Conservation (phyloP, 2,888 invertebrate species). For the Cremastinae sp. region DNA sequence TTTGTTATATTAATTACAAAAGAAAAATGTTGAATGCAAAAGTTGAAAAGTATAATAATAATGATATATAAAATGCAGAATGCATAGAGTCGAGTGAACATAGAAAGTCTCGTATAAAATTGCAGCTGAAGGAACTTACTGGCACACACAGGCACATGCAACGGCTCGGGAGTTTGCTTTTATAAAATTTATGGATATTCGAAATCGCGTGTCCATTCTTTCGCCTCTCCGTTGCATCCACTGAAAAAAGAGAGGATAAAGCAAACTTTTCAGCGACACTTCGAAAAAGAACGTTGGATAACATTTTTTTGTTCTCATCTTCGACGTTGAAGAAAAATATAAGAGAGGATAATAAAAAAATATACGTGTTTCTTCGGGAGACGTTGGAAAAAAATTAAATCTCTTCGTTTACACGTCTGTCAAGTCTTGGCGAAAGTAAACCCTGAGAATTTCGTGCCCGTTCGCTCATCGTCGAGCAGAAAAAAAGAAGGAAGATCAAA, state of each 20-base stretch:
- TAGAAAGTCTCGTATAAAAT: neutral
- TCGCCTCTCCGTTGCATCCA: neutral
- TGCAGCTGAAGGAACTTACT: neutral
- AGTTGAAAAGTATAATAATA: too few species aligned
- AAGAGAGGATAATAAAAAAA: neutral
- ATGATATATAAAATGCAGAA: too few species aligned
- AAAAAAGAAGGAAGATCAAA: conserved; percentile 24
- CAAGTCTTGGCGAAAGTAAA: too few species aligned
- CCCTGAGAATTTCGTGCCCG: neutral
- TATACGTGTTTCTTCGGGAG: neutral
- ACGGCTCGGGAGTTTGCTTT: conserved; percentile 16
- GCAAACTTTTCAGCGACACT: neutral
- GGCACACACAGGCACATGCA: neutral
- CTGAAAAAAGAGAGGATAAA: neutral
- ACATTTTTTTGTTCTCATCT: conserved; percentile 27
- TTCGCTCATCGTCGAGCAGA: neutral
- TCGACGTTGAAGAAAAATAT: neutral
- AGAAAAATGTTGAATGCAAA: too few species aligned
- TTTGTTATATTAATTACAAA: too few species aligned
- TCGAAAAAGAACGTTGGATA: neutral
- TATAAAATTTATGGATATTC: conserved; percentile 52
- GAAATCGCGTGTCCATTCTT: conserved; percentile 31
- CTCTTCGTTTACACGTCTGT: conserved; percentile 2
- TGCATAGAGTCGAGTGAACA: neutral
- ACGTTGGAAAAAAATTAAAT: conserved; percentile 15